Evolutionary conservation across 2,888 invertebrate species (phyloP).

Genomic region (Fabriciana adippe): DNA sequence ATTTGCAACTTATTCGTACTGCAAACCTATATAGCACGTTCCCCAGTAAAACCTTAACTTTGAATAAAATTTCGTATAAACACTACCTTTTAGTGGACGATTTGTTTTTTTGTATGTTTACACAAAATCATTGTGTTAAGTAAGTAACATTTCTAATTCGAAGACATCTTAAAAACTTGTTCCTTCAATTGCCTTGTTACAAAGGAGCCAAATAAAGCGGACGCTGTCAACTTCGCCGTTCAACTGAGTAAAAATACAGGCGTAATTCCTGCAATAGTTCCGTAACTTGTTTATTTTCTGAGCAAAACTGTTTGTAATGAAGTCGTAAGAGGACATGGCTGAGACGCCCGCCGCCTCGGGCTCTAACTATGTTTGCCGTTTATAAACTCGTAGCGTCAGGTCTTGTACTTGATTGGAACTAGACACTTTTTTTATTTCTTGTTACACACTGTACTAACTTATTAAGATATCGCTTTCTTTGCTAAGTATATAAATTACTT

Average conservation of each 20-base stretch:
- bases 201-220: conserved; percentile 26
- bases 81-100: background rate
- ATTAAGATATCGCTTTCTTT: background rate
- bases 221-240: conserved; percentile 22
- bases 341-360: conserved; percentile 34
- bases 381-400: conserved; percentile 33
- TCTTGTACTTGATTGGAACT: conserved; percentile 22
- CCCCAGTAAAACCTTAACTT: conserved; percentile 10
- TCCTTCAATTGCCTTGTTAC: conserved; percentile 17
- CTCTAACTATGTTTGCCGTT: conserved; percentile 54
- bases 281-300: conserved; percentile 38
- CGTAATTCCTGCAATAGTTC: conserved; percentile 36
- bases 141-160: conserved; percentile 21
- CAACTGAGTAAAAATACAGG: conserved; percentile 33
- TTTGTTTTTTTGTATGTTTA: background rate
- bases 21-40: conserved; percentile 17
- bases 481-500: background rate
- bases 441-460: background rate
- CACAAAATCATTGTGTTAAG: background rate
- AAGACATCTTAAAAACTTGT: conserved; percentile 10
- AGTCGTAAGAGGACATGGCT: conserved; percentile 37
- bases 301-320: conserved; percentile 41
- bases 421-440: conserved; percentile 1
- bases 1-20: conserved; percentile 19
- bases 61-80: conserved; percentile 2